phyloP scores from a whole-genome alignment of 2,113 vertebrate species.

The Micronisus gabar region DNA sequence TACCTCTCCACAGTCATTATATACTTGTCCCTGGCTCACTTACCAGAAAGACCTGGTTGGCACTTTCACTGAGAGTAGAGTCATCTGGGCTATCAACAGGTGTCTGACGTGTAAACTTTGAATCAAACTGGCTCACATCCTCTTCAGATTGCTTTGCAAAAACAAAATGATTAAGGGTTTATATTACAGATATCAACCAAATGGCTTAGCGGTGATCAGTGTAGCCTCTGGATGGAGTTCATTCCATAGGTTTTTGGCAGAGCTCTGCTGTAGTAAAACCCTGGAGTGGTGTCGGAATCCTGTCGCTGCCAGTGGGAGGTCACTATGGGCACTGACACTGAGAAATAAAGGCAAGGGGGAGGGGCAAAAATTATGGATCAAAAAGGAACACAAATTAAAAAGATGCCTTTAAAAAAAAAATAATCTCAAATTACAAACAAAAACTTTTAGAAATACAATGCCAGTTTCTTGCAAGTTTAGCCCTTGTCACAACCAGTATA shows the following conservation, averaged over 20 bases:
- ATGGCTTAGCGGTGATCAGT: slow-evolving; percentile 36
- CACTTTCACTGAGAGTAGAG: slow-evolving; percentile 97
- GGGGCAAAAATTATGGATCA: slow-evolving; percentile 54
- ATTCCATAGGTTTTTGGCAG: slow-evolving; percentile 61
- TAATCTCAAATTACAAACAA: slow-evolving; percentile 25
- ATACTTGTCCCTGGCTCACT: not conserved
- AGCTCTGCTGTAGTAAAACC: slow-evolving; percentile 59
- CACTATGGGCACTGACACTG: slow-evolving; percentile 51
- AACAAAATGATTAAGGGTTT: slow-evolving; percentile 66
- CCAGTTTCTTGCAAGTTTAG: not conserved
- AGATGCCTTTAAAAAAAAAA: slow-evolving; percentile 30
- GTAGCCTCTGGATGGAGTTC: slow-evolving; percentile 52
- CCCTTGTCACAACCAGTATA: not conserved
- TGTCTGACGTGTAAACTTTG: slow-evolving; percentile 98
- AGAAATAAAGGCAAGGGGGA: slow-evolving; percentile 63
- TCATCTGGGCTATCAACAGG: slow-evolving; percentile 98
- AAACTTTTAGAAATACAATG: slow-evolving; percentile 20
- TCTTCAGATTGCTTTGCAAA: slow-evolving; percentile 95
- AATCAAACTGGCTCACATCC: slow-evolving; percentile 98
- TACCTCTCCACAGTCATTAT: not conserved
- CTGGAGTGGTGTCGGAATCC: slow-evolving; percentile 52
- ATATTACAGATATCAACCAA: slow-evolving; percentile 62
- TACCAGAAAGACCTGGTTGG: slow-evolving; percentile 99
- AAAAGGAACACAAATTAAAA: slow-evolving; percentile 63
- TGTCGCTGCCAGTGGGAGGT: slow-evolving; percentile 54